Percentiles rank a stretch among this genome's conserved stretches.
These are phyloP conservation scores for Cottus gobio DNA, from an alignment of 2,113 vertebrate species.

Conservation along the genomic window DNA sequence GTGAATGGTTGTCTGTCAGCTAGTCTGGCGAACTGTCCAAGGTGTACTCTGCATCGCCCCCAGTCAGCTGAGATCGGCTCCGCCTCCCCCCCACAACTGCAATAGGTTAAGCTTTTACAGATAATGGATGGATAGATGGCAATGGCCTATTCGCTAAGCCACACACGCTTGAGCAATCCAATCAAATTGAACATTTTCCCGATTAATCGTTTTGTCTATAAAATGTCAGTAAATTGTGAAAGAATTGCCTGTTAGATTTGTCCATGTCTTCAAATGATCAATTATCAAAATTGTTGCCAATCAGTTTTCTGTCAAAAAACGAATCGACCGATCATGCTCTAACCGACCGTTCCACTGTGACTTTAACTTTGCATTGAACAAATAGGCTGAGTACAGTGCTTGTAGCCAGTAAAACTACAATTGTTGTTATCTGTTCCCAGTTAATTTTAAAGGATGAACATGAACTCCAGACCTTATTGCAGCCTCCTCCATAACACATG, in stretches of 20 bases:
- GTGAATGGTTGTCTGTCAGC: too few species aligned
- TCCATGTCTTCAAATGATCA: neutral
- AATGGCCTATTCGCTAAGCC: too few species aligned
- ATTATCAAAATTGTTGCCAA: neutral
- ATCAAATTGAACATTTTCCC: neutral
- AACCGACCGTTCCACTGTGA: neutral
- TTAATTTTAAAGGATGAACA: conserved; percentile 19
- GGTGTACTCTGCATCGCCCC: too few species aligned
- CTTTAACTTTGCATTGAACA: neutral
- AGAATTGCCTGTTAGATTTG: neutral
- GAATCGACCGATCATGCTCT: neutral
- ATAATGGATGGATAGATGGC: too few species aligned
- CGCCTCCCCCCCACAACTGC: too few species aligned
- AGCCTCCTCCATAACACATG: conserved; percentile 47
- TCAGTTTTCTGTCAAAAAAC: neutral
- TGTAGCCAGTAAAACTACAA: neutral
- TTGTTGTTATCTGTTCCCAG: neutral
- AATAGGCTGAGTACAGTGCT: neutral
- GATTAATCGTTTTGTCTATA: neutral
- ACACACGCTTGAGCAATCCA: neutral
- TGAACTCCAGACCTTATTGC: conserved; percentile 46
- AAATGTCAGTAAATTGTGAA: neutral
- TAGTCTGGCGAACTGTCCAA: too few species aligned
- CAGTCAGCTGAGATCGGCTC: too few species aligned
- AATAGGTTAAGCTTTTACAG: too few species aligned